Percentiles rank a stretch among this genome's conserved stretches.
These are phyloP conservation scores for Lobophora halterata DNA, from an alignment of 2,888 invertebrate genomes.

Conservation along the genomic window DNA sequence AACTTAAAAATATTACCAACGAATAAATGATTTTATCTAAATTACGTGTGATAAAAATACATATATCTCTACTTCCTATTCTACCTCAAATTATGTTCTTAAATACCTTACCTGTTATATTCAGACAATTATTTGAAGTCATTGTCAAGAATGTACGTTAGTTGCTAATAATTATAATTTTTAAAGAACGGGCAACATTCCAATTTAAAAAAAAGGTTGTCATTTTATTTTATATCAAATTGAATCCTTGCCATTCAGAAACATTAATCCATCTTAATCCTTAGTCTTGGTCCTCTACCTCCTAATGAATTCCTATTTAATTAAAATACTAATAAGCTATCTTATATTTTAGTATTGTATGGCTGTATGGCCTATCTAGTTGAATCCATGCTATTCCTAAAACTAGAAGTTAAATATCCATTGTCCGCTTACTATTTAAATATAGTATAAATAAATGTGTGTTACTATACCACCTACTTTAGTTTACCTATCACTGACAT, in stretches of 20 bases:
- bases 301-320: conserved; percentile 27
- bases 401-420: too few species aligned
- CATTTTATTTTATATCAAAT: conserved; percentile 31
- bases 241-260: conserved; percentile 33
- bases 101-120: conserved; percentile 10
- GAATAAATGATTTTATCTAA: conserved; percentile 21
- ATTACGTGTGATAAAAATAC: conserved; percentile 24
- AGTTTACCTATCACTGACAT: too few species aligned
- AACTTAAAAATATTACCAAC: conserved; percentile 16
- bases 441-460: too few species aligned
- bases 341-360: conserved; percentile 20
- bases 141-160: too few species aligned
- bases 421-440: too few species aligned
- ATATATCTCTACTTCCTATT: conserved; percentile 21
- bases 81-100: conserved; percentile 30
- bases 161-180: too few species aligned
- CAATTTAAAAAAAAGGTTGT: conserved; percentile 10
- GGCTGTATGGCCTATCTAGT: conserved; percentile 14
- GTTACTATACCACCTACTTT: too few species aligned
- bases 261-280: conserved; percentile 27
- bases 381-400: conserved; percentile 13
- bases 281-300: conserved; percentile 45
- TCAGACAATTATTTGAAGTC: conserved; percentile 4
- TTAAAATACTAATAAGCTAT: conserved; percentile 1
- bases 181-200: neutral